Base-by-base conservation (phyloP, 2,888 invertebrate genomes). In the Phytoseiulus persimilis region DNA sequence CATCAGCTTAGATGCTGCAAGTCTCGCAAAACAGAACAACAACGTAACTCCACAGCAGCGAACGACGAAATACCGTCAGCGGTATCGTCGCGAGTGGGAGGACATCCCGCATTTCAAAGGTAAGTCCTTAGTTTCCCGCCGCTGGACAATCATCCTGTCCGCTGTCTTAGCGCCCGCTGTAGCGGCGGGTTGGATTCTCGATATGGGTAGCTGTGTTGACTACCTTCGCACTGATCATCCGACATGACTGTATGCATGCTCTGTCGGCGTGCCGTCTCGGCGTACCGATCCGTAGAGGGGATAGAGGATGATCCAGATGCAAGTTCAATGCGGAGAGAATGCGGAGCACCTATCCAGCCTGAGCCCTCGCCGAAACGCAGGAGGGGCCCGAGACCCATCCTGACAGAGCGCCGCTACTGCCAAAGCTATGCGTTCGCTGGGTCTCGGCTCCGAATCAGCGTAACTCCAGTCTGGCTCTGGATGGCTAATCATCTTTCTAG, bases 61-160 rank as follows among this genome's bases (percentile, higher is more conserved):
- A 28, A 87, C 87, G 39, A 87, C 87, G 45, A 87, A 45, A 33
- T 87, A 87, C 87, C 87, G 87, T 18, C 87, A 87, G 32, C 87
- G 87, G 87, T 87, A 87, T 33, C 87, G 87, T 39, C 87, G 87
- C 18, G 87, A 87, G n/a, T 87, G 87, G 87, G 87, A 87, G 87
- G 87, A 87, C 33, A 87, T 87, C 33, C 87, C 87, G 28, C 87
- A 87, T n/a, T 87, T 87, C 87, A 87, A 87, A 87, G 87, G 87
- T 87, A 33, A 87, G 87, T 23, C 32, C 65, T 65, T 65, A 23
- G 28, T 65, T 65, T 65, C 65, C 65, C 65, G 65, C 65, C 65
- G 65, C 65, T 65, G 65, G 65, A 65, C 65, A 23, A 28, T 65
- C 65, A 65, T 65, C 65, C 65, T 65, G 65, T 65, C 87, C 87